These are phyloP conservation scores for Ernsta delagoae DNA, from an alignment of 2,888 invertebrate species.

Conservation along the genomic window DNA sequence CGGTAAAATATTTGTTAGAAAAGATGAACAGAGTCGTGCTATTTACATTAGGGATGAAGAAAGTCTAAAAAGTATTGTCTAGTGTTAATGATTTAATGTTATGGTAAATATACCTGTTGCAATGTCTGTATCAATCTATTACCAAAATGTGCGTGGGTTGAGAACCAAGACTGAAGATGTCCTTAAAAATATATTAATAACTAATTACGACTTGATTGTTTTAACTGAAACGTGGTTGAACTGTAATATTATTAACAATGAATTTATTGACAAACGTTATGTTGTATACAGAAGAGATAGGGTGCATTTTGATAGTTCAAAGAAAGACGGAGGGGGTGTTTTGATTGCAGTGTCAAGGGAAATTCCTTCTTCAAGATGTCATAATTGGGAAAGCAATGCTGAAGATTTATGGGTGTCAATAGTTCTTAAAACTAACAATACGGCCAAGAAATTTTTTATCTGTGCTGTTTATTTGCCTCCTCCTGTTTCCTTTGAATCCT, in stretches of 20 bases:
- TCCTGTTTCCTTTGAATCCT: slow-evolving; percentile 28
- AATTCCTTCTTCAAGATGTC: slow-evolving; percentile 18
- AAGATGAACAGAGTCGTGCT: slow-evolving; percentile 17
- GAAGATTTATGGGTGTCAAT: slow-evolving; percentile 37
- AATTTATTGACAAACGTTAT: slow-evolving; percentile 22
- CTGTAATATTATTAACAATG: not conserved
- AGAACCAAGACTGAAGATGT: slow-evolving; percentile 19
- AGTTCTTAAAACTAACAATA: slow-evolving; percentile 13
- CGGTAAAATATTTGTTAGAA: slow-evolving; percentile 13
- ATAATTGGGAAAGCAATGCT: slow-evolving; percentile 22
- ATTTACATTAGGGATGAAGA: slow-evolving; percentile 9
- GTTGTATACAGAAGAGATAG: slow-evolving; percentile 12
- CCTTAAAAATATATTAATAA: slow-evolving; percentile 15
- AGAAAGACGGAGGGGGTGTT: slow-evolving; percentile 37
- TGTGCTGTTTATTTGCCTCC: slow-evolving; percentile 40
- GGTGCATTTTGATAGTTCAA: not conserved
- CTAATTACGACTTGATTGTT: slow-evolving; percentile 8
- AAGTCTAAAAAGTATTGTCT: slow-evolving; percentile 1
- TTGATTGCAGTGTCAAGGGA: slow-evolving; percentile 28
- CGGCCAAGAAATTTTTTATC: slow-evolving; percentile 25
- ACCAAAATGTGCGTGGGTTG: slow-evolving; percentile 20
- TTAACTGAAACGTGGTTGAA: slow-evolving; percentile 28
- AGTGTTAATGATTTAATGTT: not conserved
- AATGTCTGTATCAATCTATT: slow-evolving; percentile 17
- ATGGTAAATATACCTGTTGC: not conserved